Base-by-base conservation (phyloP, 1,140 invertebrate genomes). In the Mesaphorura yosii region DNA sequence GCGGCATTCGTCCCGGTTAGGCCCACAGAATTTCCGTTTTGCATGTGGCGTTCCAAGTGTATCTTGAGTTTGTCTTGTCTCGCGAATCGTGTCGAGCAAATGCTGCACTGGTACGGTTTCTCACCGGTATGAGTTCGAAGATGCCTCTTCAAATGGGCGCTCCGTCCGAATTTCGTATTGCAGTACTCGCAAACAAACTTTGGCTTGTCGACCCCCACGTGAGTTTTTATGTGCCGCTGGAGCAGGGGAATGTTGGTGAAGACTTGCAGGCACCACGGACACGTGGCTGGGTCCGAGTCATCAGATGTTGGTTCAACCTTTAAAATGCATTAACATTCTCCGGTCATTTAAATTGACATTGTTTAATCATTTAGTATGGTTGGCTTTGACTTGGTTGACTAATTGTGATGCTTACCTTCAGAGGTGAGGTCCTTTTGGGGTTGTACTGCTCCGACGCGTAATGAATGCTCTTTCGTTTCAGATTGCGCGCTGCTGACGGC, bases 11-110 rank as follows among this genome's bases (percentile, higher is more conserved):
- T 14, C 23, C 20, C 25, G n/a, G 25, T 38, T 10, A 10, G 19
- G 5, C 12, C n/a, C n/a, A n/a, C n/a, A n/a, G n/a, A n/a, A n/a
- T n/a, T n/a, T n/a, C n/a, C n/a, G n/a, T 50, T 50, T 20, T 51
- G 57, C 15, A 59, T 38, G 46, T 59, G 57, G n/a, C 51, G 15
- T 27, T 50, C 53, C 27, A 59, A 41, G 34, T 59, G 57, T 22
- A 31, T 29, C 49, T 59, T 59, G 20, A 59, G 29, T 44, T 59
- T 59, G 34, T 59, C 57, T 44, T 59, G 57, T 20, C 57, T 39
- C 27, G 48, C 27, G 38, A 59, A 59, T 31, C 20, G 46, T 19
- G 37, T 19, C 19, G 45, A 26, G 25, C 57, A 59, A 48, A 55
- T 44, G 1, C 31, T n/a, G 29, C 57, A 59, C 17, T 55, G 25